These are phyloP conservation scores for Xyliphius kryptos DNA, from an alignment of 2,113 vertebrate species.

Conservation along the genomic window DNA sequence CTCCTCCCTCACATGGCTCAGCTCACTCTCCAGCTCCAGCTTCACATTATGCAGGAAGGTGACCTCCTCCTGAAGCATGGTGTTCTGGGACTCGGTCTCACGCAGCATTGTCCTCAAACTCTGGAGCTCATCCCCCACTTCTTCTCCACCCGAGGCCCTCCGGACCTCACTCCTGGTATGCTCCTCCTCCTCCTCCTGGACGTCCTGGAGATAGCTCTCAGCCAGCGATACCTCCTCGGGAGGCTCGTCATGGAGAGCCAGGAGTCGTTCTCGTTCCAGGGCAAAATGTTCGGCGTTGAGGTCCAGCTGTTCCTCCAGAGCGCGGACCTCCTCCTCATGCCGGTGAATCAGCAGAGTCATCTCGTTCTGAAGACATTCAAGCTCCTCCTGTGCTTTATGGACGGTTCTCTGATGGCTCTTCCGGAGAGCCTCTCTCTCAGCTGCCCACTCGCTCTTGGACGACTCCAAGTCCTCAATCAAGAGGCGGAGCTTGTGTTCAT, in stretches of 20 bases:
- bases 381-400: conserved; percentile 68
- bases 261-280: too few relatives aligned
- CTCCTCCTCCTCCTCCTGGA: conserved; percentile 64
- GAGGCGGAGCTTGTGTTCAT: conserved; percentile 66
- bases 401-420: conserved; percentile 66
- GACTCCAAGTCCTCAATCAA: conserved; percentile 67
- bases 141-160: conserved; percentile 11
- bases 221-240: conserved; percentile 63
- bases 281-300: conserved; percentile 54
- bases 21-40: conserved; percentile 77
- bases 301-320: conserved; percentile 67
- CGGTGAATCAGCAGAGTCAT: conserved; percentile 58
- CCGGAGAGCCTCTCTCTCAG: conserved; percentile 62
- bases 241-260: conserved; percentile 60
- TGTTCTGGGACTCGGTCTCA: conserved; percentile 79
- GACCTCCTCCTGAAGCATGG: conserved; percentile 86
- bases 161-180: conserved; percentile 46
- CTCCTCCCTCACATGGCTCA: conserved; percentile 76
- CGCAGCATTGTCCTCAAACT: conserved; percentile 64
- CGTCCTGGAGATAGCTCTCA: conserved; percentile 65
- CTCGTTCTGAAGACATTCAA: conserved; percentile 71
- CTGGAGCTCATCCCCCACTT: conserved; percentile 56
- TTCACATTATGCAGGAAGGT: conserved; percentile 86
- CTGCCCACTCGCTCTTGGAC: conserved; percentile 54
- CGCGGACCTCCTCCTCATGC: conserved; percentile 75